Evolutionary conservation across 2,797 vertebrate species (phyloP), one percentile per base, ranked within the genome.

Genomic region (Microctenopoma lineatum): DNA sequence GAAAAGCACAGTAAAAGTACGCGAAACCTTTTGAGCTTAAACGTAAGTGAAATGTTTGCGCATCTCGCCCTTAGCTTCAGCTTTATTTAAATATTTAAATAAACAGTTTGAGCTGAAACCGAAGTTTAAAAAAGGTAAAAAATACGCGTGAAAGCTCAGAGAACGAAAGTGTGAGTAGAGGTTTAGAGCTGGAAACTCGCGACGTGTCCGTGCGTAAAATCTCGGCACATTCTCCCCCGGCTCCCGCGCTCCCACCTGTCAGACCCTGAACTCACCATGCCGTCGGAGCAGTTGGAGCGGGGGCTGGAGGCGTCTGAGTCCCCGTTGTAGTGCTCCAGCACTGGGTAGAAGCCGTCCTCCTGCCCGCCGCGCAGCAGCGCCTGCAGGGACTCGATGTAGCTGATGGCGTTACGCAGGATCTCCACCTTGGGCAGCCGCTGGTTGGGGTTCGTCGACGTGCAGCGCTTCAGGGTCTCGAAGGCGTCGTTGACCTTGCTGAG

Each of bases 401-500:
- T 95, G 88, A 99, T 99, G 89, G 98, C 98, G 16, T 99, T 99
- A 77, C 98, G 94, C 73, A 99, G 95, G 88, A 99, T 98, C 93
- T 99, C 98, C 90, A 99, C 98, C 65, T 99, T 98, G 80, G 98
- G 97, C 78, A 99, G 93, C 80, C 97, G 87, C 93, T 99, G 97
- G 93, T 97, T 98, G 34, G 97, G 97, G 87, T 98, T 98, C 73
- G 94, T 95, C 38, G 95, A 95, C 3, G 97, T 98, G 92, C 97
- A 99, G 58, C 97, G 93, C 91, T 99, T 99, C 77, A 99, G 95
- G n/a, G 95, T 97, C 91, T 99, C 97, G 55, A 99, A 99, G 38
- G 97, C 97, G 78, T 99, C 97, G 27, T 99, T 99, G 75, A 99
- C 97, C 84, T 99, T 99, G 91, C 97, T 94, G 66, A 99, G 95